Base-by-base conservation (phyloP, 2,113 vertebrate genomes). In the Lagenorhynchus albirostris region DNA sequence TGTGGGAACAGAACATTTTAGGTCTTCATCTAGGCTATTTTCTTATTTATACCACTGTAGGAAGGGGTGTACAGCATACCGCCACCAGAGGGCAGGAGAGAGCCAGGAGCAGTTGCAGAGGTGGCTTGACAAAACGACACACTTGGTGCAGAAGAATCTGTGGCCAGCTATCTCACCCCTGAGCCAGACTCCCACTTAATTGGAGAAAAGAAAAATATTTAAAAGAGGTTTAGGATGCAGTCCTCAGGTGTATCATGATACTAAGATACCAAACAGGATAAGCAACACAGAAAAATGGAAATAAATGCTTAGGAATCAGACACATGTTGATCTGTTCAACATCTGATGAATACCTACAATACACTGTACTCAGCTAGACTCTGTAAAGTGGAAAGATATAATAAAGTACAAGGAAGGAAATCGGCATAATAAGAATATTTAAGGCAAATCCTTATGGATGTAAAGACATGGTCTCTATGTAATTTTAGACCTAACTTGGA, bases 11-110 rank as follows among this genome's bases (percentile, higher is more conserved):
- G 18, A 77, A 36, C 44, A 53, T 94, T 86, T 44, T 86, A 95
- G 55, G 62, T 41, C 81, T 74, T 95, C 53, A 53, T 44, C 10
- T 55, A 25, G 50, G 68, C 15, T 81, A 6, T n/a, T 71, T 80
- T 91, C 33, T 73, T 38, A 63, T 55, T 76, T 26, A 1, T 55
- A 77, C 26, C 5, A 63, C 25, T 93, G 31, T 10, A 23, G 29
- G 29, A 26, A 25, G 63, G 63, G 63, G 83, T 13, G 2, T 80
- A 70, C 31, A 90, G 29, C 6, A 23, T 17, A 55, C 5, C 44
- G 31, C 83, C 92, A 97, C 77, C 63, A 87, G 95, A 87, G 83
- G 68, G 67, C 74, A 94, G 58, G 8, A 95, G 79, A 96, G 87
- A 93, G 82, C 76, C 58, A 63, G 55, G 62, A 97, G 95, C 73